Base-by-base conservation (phyloP, 1,140 invertebrate species). In the Phortica variegata region DNA sequence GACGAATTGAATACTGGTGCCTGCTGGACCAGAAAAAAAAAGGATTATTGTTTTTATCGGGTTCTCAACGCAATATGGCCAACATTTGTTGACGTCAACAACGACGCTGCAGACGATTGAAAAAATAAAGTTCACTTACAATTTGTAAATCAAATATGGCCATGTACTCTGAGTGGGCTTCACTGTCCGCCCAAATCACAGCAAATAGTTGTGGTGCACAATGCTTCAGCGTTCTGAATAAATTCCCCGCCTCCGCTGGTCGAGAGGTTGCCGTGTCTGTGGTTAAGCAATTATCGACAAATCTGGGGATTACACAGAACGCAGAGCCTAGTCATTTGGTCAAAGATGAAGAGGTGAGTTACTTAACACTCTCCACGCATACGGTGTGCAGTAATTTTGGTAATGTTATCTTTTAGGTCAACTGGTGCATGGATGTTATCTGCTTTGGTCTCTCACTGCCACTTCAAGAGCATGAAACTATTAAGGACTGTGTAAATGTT, bases 401-500 rank as follows among this genome's bases (percentile, higher is more conserved):
- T 13, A 29, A 29, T 29, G 26, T 29, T 7, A 29, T 7, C 26
- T 43, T 50, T 2, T 29, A 75, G 73, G 73, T 75, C 1, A 59
- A 66, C 49, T 75, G 73, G 73, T 75, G 73, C 47, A 75, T 75
- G 73, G 70, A 73, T 32, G 92, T 96, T 6, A 86, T 97, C 16
- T 92, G 94, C 63, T 95, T 87, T 79, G 95, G 95, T 0, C 80
- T 98, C 1, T 92, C 90, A 23, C 77, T 98, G 23, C 93, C 93
- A 0, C 73, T 97, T 9, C 81, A 84, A 26, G 93, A 97, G 75
- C 91, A 95, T 76, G 94, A 97, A 58, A 91, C 91, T 1, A 89
- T 98, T 32, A 86, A 93, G 54, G 95, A 97, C 77, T 98, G 95
- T 78, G 94, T 97, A 7, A 92, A 91, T 77, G 88, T 98, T 17